phyloP scores from a whole-genome alignment of 2,888 invertebrate genomes.

The Metallyticus violacea region DNA sequence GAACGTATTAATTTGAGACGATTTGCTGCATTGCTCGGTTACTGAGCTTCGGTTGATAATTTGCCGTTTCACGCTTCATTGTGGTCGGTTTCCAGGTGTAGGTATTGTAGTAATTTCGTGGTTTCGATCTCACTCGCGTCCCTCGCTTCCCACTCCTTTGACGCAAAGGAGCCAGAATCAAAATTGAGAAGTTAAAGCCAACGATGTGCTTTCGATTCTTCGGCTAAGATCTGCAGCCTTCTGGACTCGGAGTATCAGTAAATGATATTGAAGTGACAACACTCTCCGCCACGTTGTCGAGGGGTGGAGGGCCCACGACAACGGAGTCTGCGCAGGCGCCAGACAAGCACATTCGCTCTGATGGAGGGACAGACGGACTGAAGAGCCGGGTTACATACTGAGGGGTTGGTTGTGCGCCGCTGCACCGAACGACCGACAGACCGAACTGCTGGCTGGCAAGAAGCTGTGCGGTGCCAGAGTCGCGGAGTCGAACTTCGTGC shows the following conservation, averaged over 20 bases:
- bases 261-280: not conserved
- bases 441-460: not conserved
- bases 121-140: not conserved
- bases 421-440: not conserved
- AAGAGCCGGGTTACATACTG: not conserved
- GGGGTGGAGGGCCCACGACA: not conserved
- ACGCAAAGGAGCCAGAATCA: not conserved
- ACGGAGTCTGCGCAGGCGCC: not conserved
- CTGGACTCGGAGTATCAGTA: not conserved
- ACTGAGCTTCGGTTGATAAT: not conserved
- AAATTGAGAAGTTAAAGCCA: not conserved
- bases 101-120: not conserved
- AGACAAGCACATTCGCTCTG: not conserved
- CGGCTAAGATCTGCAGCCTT: no score
- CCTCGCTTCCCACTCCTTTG: not conserved
- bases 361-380: no score
- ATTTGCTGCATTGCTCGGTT: not conserved
- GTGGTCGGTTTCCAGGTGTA: not conserved
- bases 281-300: no score
- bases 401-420: not conserved
- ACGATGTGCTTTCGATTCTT: not conserved
- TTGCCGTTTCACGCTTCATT: not conserved
- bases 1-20: not conserved
- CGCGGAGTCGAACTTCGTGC: no score
- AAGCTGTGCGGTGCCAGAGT: conserved; percentile 11